A percentile compares a stretch with the other conserved stretches of the same genome.
phyloP scores from a whole-genome alignment of 2,888 invertebrate species.

The Spodoptera littoralis region DNA sequence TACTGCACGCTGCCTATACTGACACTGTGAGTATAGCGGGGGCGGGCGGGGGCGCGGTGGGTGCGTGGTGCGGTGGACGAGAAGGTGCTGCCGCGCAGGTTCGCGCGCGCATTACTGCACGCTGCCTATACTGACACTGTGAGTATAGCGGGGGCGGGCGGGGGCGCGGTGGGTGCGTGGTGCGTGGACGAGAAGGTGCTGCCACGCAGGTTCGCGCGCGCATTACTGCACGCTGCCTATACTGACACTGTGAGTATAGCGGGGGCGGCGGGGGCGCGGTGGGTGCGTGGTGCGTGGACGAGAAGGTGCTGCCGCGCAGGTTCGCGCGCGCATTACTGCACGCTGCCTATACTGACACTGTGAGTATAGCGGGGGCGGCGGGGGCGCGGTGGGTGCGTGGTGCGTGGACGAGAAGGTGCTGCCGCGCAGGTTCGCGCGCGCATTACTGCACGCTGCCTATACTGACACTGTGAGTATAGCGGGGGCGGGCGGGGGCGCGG shows the following conservation, averaged over 20 bases:
- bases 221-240: constrained; percentile 97
- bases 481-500: constrained; percentile 39
- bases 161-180: constrained; percentile 66
- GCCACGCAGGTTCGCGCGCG: constrained; percentile 96
- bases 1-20: constrained; percentile 97
- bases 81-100: constrained; percentile 96
- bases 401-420: constrained; percentile 97
- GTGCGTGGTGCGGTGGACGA: constrained; percentile 93
- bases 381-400: constrained; percentile 66
- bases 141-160: constrained; percentile 26
- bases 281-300: constrained; percentile 91
- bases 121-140: constrained; percentile 94
- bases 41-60: constrained; percentile 44
- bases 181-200: constrained; percentile 97
- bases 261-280: constrained; percentile 43
- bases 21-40: constrained; percentile 71
- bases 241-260: constrained; percentile 84
- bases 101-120: constrained; percentile 96
- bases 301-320: constrained; percentile 96
- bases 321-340: constrained; percentile 97
- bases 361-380: constrained; percentile 27
- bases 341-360: constrained; percentile 94
- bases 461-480: constrained; percentile 84
- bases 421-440: constrained; percentile 96
- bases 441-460: constrained; percentile 97